Conservation (phyloP, 2,797 vertebrate species). For the Lophius americanus region DNA sequence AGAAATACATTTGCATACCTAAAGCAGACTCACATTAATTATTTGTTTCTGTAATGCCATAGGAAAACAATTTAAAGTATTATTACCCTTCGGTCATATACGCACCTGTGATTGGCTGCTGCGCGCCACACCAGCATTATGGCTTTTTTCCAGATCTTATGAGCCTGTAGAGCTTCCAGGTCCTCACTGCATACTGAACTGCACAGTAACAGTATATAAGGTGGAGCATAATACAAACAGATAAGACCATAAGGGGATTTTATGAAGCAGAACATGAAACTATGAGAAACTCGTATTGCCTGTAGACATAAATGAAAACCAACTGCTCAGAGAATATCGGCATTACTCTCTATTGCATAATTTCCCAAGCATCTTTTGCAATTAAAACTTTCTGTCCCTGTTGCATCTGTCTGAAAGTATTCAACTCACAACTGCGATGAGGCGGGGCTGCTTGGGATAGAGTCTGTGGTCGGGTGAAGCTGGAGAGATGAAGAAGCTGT, state of each 20-base stretch:
- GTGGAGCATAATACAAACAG: not conserved
- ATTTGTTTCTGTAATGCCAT: conserved; percentile 3
- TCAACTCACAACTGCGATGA: conserved; percentile 96
- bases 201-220: conserved; percentile 1
- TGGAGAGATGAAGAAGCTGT: conserved; percentile 91
- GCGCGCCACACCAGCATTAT: conserved; percentile 99
- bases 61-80: not conserved
- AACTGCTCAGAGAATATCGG: conserved; percentile 1
- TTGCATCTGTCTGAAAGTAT: conserved; percentile 21
- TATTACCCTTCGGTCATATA: not conserved
- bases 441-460: conserved; percentile 96
- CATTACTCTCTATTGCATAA: not conserved
- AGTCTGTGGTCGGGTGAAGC: conserved; percentile 91
- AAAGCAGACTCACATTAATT: conserved; percentile 29
- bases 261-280: conserved; percentile 3
- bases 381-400: conserved; percentile 4
- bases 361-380: conserved; percentile 19
- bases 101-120: conserved; percentile 96
- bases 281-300: not conserved
- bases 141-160: conserved; percentile 99
- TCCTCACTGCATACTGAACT: conserved; percentile 97
- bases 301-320: conserved; percentile 2
- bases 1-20: conserved; percentile 98
- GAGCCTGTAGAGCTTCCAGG: conserved; percentile 96
- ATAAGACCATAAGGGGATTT: not conserved